These are phyloP conservation scores for Pyxicephalus adspersus DNA, from an alignment of 2,113 vertebrate species.

Conservation along the genomic window DNA sequence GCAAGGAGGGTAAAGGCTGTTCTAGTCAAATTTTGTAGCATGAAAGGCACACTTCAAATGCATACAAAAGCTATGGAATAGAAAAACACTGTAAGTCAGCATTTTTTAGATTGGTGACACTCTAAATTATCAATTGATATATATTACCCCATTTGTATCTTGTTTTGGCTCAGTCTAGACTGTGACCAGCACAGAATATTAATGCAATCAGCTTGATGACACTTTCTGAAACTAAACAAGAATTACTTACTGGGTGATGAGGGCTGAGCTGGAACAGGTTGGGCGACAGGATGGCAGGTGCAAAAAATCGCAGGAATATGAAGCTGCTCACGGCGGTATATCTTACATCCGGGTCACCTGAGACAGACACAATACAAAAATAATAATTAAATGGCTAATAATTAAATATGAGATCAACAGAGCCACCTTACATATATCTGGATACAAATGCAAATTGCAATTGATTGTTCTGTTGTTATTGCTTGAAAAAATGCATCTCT, in stretches of 20 bases:
- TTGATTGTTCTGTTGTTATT: too few species aligned
- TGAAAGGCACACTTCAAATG: background rate
- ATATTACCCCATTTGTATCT: slow-evolving; percentile 24
- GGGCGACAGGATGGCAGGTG: slow-evolving; percentile 95
- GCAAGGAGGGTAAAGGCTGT: too few species aligned
- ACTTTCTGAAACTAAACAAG: slow-evolving; percentile 24
- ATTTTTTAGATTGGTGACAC: background rate
- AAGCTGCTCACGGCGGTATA: slow-evolving; percentile 98
- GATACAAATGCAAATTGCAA: too few species aligned
- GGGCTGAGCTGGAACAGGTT: slow-evolving; percentile 94
- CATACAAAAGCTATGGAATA: background rate
- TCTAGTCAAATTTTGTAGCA: background rate
- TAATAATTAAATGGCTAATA: background rate
- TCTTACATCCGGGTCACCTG: slow-evolving; percentile 91
- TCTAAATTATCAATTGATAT: too few species aligned
- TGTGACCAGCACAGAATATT: background rate
- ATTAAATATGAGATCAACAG: background rate
- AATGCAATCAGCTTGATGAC: slow-evolving; percentile 21
- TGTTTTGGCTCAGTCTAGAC: slow-evolving; percentile 19
- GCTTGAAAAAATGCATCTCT: too few species aligned
- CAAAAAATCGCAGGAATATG: slow-evolving; percentile 97
- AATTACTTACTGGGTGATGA: slow-evolving; percentile 90
- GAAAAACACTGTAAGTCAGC: background rate
- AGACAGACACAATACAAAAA: slow-evolving; percentile 39
- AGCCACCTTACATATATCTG: background rate